phyloP scores from a whole-genome alignment of 2,113 vertebrate genomes.

The Hepsetus odoe region DNA sequence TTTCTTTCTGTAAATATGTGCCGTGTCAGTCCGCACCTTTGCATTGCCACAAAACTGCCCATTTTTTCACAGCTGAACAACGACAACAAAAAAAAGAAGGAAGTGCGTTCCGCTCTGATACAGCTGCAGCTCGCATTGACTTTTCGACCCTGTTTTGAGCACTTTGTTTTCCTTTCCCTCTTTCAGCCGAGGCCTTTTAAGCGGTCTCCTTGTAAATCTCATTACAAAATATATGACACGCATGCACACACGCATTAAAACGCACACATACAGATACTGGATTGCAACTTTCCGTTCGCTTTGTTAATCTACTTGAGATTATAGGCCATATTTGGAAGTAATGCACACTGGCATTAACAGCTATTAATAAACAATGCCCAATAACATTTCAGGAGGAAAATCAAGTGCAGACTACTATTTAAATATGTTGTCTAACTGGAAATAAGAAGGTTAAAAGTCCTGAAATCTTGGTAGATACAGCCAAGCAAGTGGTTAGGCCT shows the following conservation, averaged over 20 bases:
- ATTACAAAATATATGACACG: slow-evolving; percentile 1
- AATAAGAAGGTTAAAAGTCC: too few species aligned
- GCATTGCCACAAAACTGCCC: background rate
- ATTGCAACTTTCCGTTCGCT: background rate
- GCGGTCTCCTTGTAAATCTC: slow-evolving; percentile 14
- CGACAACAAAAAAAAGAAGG: background rate
- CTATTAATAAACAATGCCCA: too few species aligned
- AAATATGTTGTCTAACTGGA: too few species aligned
- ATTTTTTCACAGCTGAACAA: background rate
- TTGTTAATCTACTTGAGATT: background rate
- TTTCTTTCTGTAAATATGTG: background rate
- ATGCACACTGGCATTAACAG: too few species aligned
- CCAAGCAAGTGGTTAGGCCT: too few species aligned
- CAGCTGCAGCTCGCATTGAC: slow-evolving; percentile 36
- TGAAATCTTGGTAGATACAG: too few species aligned
- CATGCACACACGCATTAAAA: slow-evolving; percentile 30
- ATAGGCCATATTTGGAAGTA: background rate
- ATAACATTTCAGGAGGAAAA: too few species aligned
- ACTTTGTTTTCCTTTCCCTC: slow-evolving; percentile 31
- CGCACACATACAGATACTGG: slow-evolving; percentile 28
- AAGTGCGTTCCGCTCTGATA: background rate
- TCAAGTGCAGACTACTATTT: background rate
- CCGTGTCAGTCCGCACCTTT: slow-evolving; percentile 9
- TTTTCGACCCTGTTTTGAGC: slow-evolving; percentile 14
- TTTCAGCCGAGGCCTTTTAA: slow-evolving; percentile 15